These are phyloP conservation scores for Montipora sp. DNA, from an alignment of 64 coral and sea anemone genomes.

Conservation along the genomic window DNA sequence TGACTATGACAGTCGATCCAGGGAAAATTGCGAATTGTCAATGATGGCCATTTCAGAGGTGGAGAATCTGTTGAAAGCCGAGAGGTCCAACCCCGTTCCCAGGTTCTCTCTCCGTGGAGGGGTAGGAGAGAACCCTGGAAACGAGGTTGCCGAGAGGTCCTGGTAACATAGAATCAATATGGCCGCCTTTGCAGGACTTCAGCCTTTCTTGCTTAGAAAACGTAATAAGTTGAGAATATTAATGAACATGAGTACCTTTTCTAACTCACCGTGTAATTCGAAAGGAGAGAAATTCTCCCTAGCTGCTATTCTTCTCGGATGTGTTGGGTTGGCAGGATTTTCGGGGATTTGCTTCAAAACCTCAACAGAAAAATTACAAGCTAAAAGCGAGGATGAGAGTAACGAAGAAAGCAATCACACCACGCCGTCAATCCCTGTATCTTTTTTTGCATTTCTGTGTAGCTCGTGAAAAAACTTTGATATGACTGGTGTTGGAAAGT, in stretches of 20 bases:
- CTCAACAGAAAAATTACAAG: neutral
- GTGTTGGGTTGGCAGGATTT: conserved; percentile 24
- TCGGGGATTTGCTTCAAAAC: conserved; percentile 2
- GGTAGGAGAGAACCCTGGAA: too few species aligned
- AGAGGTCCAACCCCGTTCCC: too few species aligned
- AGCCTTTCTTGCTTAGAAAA: neutral
- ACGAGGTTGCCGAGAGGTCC: neutral
- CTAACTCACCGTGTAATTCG: neutral
- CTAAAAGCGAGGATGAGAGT: neutral
- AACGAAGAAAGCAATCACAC: neutral
- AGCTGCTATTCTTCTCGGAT: conserved; percentile 20
- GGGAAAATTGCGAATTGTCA: too few species aligned
- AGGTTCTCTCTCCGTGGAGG: too few species aligned
- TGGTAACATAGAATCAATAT: neutral
- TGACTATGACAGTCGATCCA: too few species aligned
- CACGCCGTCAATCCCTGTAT: neutral
- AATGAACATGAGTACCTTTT: neutral
- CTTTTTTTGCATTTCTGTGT: neutral
- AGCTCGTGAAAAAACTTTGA: too few species aligned
- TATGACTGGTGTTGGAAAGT: too few species aligned
- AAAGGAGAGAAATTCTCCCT: neutral
- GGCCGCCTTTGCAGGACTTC: neutral
- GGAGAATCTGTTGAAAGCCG: too few species aligned
- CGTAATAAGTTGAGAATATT: neutral
- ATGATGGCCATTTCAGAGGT: too few species aligned